Evolutionary conservation across 2,888 invertebrate species (phyloP).

Genomic region (Bombylius discolor): DNA sequence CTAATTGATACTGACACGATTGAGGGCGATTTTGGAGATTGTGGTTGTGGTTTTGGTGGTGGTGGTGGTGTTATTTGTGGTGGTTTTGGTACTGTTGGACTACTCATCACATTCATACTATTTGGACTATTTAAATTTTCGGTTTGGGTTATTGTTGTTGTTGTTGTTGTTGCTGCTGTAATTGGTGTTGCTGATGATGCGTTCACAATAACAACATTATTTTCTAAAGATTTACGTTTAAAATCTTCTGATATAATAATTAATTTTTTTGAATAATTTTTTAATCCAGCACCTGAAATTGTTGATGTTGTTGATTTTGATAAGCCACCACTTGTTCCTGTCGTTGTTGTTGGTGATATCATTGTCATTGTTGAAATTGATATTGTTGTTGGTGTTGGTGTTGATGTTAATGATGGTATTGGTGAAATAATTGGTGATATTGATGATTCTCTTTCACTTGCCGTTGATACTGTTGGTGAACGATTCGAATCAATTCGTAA

Average conservation of each 20-base stretch:
- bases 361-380: not conserved
- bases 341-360: not conserved
- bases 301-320: slow-evolving; percentile 5
- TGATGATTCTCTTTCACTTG: slow-evolving; percentile 2
- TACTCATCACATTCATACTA: too few species aligned
- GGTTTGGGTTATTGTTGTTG: not conserved
- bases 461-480: not conserved
- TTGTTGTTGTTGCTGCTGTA: not conserved
- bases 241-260: slow-evolving; percentile 17
- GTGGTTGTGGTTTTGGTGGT: too few species aligned
- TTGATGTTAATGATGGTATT: not conserved
- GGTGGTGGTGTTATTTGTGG: too few species aligned
- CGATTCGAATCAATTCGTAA: not conserved
- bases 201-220: slow-evolving; percentile 12
- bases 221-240: slow-evolving; percentile 15
- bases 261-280: slow-evolving; percentile 8
- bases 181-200: not conserved
- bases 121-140: too few species aligned
- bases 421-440: not conserved
- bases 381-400: not conserved
- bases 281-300: not conserved
- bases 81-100: not conserved
- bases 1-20: too few species aligned
- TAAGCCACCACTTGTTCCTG: not conserved
- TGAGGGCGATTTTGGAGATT: too few species aligned